Conservation (phyloP, 2,113 vertebrate genomes). For the Engraulis encrasicolus region DNA sequence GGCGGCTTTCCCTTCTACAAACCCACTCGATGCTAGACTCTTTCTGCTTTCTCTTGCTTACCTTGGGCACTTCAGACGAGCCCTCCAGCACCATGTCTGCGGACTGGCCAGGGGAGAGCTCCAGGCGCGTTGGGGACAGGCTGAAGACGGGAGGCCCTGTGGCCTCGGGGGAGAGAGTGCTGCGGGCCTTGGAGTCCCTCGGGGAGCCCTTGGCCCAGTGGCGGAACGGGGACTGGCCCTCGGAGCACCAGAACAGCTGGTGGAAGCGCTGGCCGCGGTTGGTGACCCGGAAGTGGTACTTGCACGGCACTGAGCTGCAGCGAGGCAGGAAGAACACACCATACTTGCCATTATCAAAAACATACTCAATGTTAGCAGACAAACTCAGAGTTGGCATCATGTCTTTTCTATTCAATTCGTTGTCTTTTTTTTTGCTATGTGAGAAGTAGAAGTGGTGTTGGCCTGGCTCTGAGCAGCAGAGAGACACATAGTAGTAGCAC, state of each 20-base stretch:
- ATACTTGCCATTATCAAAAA: neutral
- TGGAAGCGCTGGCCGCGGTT: slow-evolving; percentile 79
- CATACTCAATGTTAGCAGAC: no score
- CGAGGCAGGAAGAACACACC: slow-evolving; percentile 22
- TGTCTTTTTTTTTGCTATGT: neutral
- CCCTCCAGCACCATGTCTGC: slow-evolving; percentile 77
- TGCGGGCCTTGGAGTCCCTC: neutral
- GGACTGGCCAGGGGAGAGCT: slow-evolving; percentile 77
- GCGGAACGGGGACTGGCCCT: slow-evolving; percentile 56
- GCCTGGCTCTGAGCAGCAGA: no score
- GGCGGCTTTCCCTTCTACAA: slow-evolving; percentile 4
- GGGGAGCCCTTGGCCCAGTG: slow-evolving; percentile 16
- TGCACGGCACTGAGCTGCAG: slow-evolving; percentile 71
- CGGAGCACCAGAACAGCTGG: slow-evolving; percentile 78
- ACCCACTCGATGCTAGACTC: neutral
- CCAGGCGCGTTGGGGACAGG: slow-evolving; percentile 70
- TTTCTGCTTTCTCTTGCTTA: slow-evolving; percentile 51
- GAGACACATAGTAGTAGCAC: no score
- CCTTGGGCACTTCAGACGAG: slow-evolving; percentile 75
- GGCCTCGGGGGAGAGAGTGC: accelerated
- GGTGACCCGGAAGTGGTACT: slow-evolving; percentile 79
- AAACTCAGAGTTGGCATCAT: neutral
- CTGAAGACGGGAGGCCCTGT: slow-evolving; percentile 67
- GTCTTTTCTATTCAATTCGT: neutral
- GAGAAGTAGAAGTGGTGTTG: no score